These are phyloP conservation scores for Epizoanthus scotinus DNA, from an alignment of 92 coral and sea anemone species.

Conservation along the genomic window DNA sequence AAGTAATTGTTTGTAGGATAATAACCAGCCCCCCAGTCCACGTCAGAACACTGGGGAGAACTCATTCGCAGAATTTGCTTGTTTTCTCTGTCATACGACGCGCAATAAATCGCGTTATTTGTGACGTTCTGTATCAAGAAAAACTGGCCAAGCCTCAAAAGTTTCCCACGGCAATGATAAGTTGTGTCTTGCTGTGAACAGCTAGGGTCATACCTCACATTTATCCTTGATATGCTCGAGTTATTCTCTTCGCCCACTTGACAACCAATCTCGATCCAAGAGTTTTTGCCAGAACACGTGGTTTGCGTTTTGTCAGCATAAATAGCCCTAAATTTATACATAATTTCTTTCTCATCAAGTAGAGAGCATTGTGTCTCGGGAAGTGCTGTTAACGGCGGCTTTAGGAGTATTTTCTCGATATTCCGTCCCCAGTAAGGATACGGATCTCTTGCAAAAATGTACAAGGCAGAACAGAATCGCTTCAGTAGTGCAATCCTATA, in stretches of 20 bases:
- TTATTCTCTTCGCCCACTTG: conserved; percentile 10
- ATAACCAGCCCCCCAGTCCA: conserved; percentile 60
- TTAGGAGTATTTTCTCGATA: conserved; percentile 65
- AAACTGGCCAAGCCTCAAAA: conserved; percentile 66
- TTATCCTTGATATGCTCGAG: conserved; percentile 13
- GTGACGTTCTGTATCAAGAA: conserved; percentile 54
- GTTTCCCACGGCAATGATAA: conserved; percentile 64
- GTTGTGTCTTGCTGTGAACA: conserved; percentile 48
- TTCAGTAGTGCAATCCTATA: conserved; percentile 46
- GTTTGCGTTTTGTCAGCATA: conserved; percentile 13
- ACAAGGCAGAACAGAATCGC: conserved; percentile 62
- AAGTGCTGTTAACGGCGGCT: conserved; percentile 15
- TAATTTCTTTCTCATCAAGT: conserved; percentile 48
- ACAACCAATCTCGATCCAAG: conserved; percentile 68
- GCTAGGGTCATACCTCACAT: conserved; percentile 45
- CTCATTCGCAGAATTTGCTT: conserved; percentile 55
- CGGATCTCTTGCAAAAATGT: conserved; percentile 67
- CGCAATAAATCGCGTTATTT: conserved; percentile 48
- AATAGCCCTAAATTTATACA: conserved; percentile 55
- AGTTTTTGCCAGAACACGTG: conserved; percentile 41
- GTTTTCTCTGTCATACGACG: conserved; percentile 63
- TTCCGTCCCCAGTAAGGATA: conserved; percentile 83
- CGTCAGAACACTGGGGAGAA: conserved; percentile 82
- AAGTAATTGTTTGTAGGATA: conserved; percentile 45
- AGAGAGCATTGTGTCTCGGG: conserved; percentile 48